A percentile compares a stretch with the other conserved stretches of the same genome.
Evolutionary conservation across 2,888 invertebrate species (phyloP).

Genomic region (Brenthis hecate): DNA sequence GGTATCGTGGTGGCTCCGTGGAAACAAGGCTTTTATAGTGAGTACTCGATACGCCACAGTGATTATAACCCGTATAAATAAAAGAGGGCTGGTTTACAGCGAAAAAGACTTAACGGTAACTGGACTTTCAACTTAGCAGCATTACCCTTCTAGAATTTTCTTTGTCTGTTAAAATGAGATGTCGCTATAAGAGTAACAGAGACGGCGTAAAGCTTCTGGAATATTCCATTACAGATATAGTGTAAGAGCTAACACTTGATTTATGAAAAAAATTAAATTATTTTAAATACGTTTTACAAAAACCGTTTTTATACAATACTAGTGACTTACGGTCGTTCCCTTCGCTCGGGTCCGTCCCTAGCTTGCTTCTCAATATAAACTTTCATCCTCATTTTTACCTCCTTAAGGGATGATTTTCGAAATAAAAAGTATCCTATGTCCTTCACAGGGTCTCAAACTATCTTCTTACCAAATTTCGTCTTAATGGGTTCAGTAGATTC

Average conservation of each 20-base stretch:
- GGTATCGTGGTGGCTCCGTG: conserved; percentile 49
- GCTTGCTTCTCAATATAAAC: no score
- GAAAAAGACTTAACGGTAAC: conserved; percentile 7
- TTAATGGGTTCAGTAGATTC: no score
- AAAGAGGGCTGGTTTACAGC: conserved; percentile 8
- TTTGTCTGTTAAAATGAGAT: conserved; percentile 45
- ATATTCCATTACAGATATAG: conserved; percentile 45
- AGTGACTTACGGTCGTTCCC: no score
- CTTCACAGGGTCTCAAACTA: no score
- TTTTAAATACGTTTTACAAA: neutral
- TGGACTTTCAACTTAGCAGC: conserved; percentile 39
- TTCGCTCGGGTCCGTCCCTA: no score
- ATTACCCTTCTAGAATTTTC: conserved; percentile 57
- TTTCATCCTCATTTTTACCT: no score
- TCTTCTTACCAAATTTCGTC: no score
- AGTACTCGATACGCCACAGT: conserved; percentile 41
- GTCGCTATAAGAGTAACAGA: conserved; percentile 33
- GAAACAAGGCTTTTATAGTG: conserved; percentile 52
- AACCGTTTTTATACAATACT: neutral
- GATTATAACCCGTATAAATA: conserved; percentile 38
- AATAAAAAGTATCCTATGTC: no score
- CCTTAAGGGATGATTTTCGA: no score
- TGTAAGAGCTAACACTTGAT: conserved; percentile 30
- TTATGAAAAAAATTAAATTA: neutral
- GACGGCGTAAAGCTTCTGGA: conserved; percentile 42